Percentiles rank a stretch among this genome's conserved stretches.
Evolutionary conservation across 92 coral and sea anemone species (phyloP).

Genomic region (Porites rus): DNA sequence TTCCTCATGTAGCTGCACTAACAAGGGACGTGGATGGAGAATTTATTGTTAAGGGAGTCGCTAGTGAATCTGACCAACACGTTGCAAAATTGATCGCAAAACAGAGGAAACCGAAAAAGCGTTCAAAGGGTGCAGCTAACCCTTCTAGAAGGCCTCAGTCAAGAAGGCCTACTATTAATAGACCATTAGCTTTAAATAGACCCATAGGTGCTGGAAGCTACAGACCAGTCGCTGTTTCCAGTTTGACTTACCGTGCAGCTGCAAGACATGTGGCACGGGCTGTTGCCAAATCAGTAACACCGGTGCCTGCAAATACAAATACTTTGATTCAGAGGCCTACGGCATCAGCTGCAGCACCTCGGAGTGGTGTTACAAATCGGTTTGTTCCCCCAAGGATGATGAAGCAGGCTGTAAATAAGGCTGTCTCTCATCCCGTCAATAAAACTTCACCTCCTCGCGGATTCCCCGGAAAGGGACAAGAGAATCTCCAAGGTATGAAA

Average conservation of each 20-base stretch:
- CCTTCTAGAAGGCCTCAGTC: constrained; percentile 19
- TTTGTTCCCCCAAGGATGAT: constrained; percentile 78
- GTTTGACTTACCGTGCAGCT: not conserved
- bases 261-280: not conserved
- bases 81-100: constrained; percentile 92
- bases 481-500: not conserved
- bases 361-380: constrained; percentile 7
- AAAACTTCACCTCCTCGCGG: not conserved
- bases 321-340: not conserved
- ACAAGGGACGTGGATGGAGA: constrained; percentile 82
- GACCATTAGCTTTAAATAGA: not conserved
- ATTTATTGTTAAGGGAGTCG: constrained; percentile 79
- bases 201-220: not conserved
- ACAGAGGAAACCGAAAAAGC: constrained; percentile 89
- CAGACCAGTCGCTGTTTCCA: not conserved
- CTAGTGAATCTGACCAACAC: constrained; percentile 90
- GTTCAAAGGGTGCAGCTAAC: constrained; percentile 60
- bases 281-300: not conserved
- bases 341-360: not conserved
- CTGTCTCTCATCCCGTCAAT: not conserved
- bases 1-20: constrained; percentile 87
- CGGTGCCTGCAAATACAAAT: not conserved
- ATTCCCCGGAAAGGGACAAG: not conserved
- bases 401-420: constrained; percentile 7
- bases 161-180: not conserved